Percentiles rank a stretch among this genome's conserved stretches.
phyloP scores from a whole-genome alignment of 2,888 invertebrate species.

The Automeris io region DNA sequence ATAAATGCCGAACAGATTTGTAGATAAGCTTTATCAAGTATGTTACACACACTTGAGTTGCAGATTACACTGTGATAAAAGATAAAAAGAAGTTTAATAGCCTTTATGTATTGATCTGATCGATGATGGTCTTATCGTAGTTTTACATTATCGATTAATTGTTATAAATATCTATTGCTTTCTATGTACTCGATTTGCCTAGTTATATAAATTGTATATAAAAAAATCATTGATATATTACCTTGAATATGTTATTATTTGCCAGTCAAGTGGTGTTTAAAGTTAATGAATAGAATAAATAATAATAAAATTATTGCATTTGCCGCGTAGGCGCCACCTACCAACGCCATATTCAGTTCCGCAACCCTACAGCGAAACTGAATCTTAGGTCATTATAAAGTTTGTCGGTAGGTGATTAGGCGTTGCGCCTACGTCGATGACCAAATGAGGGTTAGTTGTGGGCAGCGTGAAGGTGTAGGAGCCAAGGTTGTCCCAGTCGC shows the following conservation, averaged over 20 bases:
- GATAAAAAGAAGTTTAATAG: slow-evolving; percentile 64
- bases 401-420: slow-evolving; percentile 66
- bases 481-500: slow-evolving; percentile 71
- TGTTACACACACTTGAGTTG: slow-evolving; percentile 45
- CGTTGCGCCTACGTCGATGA: slow-evolving; percentile 64
- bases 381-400: slow-evolving; percentile 67
- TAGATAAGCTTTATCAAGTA: slow-evolving; percentile 56
- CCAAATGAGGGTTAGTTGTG: slow-evolving; percentile 74
- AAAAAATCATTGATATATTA: neutral
- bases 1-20: slow-evolving; percentile 49
- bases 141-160: neutral
- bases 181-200: neutral
- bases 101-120: slow-evolving; percentile 37
- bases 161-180: neutral
- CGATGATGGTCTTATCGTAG: slow-evolving; percentile 14
- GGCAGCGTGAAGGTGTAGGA: slow-evolving; percentile 70
- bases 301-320: slow-evolving; percentile 47
- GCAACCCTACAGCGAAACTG: slow-evolving; percentile 60
- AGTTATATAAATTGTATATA: no score
- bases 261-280: neutral
- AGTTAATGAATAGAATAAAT: slow-evolving; percentile 22
- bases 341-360: slow-evolving; percentile 50
- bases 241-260: neutral
- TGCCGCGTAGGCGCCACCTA: slow-evolving; percentile 55
- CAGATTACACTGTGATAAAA: slow-evolving; percentile 56